phyloP scores from a whole-genome alignment of 2,888 invertebrate species.

The Drosophila emarginata region DNA sequence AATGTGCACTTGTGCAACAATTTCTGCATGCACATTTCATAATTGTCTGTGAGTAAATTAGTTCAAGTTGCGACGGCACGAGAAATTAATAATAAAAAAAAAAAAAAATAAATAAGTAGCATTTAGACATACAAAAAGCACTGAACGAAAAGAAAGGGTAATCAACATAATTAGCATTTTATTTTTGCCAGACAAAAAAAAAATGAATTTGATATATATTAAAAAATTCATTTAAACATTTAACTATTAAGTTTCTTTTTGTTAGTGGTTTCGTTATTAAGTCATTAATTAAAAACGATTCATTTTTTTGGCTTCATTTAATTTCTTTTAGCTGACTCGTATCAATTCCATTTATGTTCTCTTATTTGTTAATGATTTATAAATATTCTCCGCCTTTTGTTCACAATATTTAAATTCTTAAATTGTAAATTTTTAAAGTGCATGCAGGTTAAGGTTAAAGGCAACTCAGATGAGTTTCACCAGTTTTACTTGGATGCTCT shows the following conservation, averaged over 20 bases:
- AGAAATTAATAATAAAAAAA: neutral
- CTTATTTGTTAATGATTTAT: neutral
- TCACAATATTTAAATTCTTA: neutral
- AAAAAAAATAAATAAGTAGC: too few species aligned
- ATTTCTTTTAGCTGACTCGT: neutral
- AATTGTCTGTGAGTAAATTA: constrained; percentile 58
- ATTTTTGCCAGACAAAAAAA: too few species aligned
- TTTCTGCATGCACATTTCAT: constrained; percentile 47
- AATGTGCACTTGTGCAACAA: constrained; percentile 38
- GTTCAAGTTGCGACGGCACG: constrained; percentile 28
- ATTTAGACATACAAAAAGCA: neutral
- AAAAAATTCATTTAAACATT: neutral
- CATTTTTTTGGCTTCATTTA: neutral
- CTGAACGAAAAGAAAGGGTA: neutral
- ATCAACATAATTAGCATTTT: neutral
- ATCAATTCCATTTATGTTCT: too few species aligned
- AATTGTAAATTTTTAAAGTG: neutral
- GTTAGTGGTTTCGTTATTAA: neutral
- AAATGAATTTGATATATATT: neutral
- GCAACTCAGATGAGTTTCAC: constrained; percentile 1
- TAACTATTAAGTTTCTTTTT: neutral
- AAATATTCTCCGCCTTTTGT: neutral
- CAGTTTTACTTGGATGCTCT: neutral
- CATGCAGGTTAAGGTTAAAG: constrained; percentile 4
- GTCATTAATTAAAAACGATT: neutral